Base-by-base conservation (phyloP, 2,113 vertebrate species). In the Electrona antarctica region DNA sequence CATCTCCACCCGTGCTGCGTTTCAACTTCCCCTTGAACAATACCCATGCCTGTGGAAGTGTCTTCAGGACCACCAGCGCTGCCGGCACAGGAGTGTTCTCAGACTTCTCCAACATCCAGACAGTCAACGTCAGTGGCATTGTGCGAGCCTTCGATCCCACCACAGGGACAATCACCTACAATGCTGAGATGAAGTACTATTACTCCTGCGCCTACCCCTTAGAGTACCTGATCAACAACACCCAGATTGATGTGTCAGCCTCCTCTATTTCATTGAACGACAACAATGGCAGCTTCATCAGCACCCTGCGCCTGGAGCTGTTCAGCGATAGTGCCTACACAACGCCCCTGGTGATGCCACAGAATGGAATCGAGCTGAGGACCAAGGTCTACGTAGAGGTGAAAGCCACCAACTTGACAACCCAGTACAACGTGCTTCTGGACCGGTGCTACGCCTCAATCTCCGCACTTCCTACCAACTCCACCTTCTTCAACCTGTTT, bases 401-500 rank as follows among this genome's bases (percentile, higher is more conserved):
- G 64, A 92, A 86, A 60, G 93, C 92, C 65, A 91, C 79, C 65
- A 92, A 94, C 80, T 83, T 94, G 73, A 93, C 91, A 0, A 73
- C 70, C 52, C 92, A 91, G 90, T 93, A 89, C 60, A 73, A 93
- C 12, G 86, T 94, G 28, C 70, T 93, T n/a, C 86, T 94, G 33
- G 33, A 41, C 33, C 33, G 33, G 33, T 41, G 33, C 33, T 41
- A 41, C 69, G 83, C 88, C 58, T 87, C 87, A 46, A 73, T 76
- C 3, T 81, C 67, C 56, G 79, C 63, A 6, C 54, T 62, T 50
- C 87, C 91, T 0, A 28, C 73, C 0, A 91, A 89, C 86, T 90
- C 90, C 73, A 90, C 77, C 63, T 86, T 50, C 67, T 94, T 93
- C 67, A 91, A 93, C 77, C 91, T 93, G 33, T 92, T 94, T 45